Evolutionary conservation across 2,888 invertebrate species (phyloP).

Genomic region (Pachycephus smyrnensis): DNA sequence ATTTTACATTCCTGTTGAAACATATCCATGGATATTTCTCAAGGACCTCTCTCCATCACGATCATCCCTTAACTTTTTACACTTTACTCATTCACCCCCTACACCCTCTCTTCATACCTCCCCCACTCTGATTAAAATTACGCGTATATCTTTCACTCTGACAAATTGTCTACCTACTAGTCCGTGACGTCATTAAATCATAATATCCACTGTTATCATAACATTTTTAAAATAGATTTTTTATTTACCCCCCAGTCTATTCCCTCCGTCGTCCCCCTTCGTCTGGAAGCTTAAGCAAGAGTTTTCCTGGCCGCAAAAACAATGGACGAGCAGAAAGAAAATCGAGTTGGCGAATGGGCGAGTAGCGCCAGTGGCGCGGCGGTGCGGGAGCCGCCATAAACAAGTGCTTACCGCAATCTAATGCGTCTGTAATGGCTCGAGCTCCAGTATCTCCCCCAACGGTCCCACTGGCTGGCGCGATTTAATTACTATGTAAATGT

Average conservation of each 20-base stretch:
- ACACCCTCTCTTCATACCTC: slow-evolving; percentile 16
- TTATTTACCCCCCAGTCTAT: background rate
- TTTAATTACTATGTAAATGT: slow-evolving; percentile 68
- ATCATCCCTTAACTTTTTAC: slow-evolving; percentile 14
- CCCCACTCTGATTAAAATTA: slow-evolving; percentile 14
- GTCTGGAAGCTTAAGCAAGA: background rate
- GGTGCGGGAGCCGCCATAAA: slow-evolving; percentile 55
- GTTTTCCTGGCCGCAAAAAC: background rate
- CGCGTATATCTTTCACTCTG: background rate
- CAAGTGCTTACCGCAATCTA: slow-evolving; percentile 68
- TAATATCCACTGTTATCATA: background rate
- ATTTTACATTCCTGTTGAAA: background rate
- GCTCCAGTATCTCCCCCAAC: slow-evolving; percentile 64
- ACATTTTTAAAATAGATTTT: background rate
- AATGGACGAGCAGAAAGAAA: slow-evolving; percentile 2
- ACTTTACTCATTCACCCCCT: slow-evolving; percentile 11
- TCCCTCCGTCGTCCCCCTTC: background rate
- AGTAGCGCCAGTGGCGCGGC: slow-evolving; percentile 15
- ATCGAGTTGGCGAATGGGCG: slow-evolving; percentile 12
- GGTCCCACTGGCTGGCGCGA: slow-evolving; percentile 65
- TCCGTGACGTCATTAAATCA: background rate
- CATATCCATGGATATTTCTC: background rate
- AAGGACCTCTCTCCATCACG: slow-evolving; percentile 20
- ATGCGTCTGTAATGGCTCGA: slow-evolving; percentile 67
- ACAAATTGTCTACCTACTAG: background rate